Base-by-base conservation (phyloP, 64 coral and sea anemone species). In the Trachythela sp. region DNA sequence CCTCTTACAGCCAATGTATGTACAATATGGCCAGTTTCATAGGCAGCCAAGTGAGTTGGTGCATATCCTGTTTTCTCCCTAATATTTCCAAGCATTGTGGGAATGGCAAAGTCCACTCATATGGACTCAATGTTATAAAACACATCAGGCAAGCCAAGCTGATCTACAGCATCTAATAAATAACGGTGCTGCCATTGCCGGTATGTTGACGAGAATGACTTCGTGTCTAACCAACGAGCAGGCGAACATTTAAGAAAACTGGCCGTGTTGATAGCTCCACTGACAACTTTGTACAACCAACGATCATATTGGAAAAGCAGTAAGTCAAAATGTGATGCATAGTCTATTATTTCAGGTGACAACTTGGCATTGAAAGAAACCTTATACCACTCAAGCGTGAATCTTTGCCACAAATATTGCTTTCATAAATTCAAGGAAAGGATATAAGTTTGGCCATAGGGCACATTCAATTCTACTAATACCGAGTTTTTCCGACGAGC, bases 401-500 rank as follows among this genome's bases (percentile, higher is more conserved):
- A 0, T 0, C 7, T 0, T 50, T 37, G 15, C 70, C 90, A 22
- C 27, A 35, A 0, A 87, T n/a, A 1, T 11, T 29, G 8, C 49
- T 83, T 31, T 87, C 85, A 49, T 85, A 93, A 67, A 90, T 0
- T 59, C 34, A 84, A n/a, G 8, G 1, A 6, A 67, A 9, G 59
- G 85, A 64, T 94, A 94, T 0, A 94, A 38, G 29, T 83, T 59
- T 0, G 92, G 92, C 92, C 92, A 94, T 0, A 90, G 29, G 0
- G 88, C 88, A 72, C 88, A 93, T 54, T 93, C 92, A 8, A 90
- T 58, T 0, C 92, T n/a, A n/a, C n/a, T n/a, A n/a, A n/a, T n/a
- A n/a, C n/a, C n/a, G n/a, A n/a, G n/a, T n/a, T n/a, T n/a, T n/a
- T n/a, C n/a, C n/a, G n/a, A n/a, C n/a, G n/a, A n/a, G n/a, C n/a